phyloP scores from a whole-genome alignment of 2,888 invertebrate species.

The Pristionchus mayeri region DNA sequence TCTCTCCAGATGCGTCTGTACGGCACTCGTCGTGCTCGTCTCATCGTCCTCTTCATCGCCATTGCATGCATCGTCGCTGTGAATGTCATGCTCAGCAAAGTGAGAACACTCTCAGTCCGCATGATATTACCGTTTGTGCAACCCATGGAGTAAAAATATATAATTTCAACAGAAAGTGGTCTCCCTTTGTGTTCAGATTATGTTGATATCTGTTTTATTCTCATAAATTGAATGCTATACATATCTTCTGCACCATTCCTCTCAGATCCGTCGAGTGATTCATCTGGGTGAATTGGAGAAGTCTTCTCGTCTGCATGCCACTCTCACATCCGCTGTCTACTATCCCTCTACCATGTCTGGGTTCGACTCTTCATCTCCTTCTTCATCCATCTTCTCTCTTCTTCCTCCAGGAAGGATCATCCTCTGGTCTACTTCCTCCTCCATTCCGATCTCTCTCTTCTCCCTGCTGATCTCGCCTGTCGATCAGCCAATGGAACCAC shows the following conservation, averaged over 20 bases:
- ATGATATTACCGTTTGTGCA: background rate
- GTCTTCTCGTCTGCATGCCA: background rate
- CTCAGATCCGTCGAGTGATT: slow-evolving; percentile 36
- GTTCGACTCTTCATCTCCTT: background rate
- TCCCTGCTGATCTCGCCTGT: slow-evolving; percentile 35
- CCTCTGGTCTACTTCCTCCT: slow-evolving; percentile 28
- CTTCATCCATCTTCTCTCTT: too few relatives aligned
- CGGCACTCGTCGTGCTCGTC: slow-evolving; percentile 28
- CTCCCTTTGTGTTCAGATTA: too few relatives aligned
- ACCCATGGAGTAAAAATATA: too few relatives aligned
- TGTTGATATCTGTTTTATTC: background rate
- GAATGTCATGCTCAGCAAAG: slow-evolving; percentile 39
- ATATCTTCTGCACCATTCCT: background rate
- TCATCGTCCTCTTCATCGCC: slow-evolving; percentile 1
- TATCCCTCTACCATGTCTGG: slow-evolving; percentile 31
- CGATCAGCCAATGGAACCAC: slow-evolving; percentile 46
- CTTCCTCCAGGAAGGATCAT: slow-evolving; percentile 20
- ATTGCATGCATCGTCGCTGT: slow-evolving; percentile 6
- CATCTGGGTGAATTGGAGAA: slow-evolving; percentile 44
- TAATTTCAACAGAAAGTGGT: too few relatives aligned
- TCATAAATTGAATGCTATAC: background rate
- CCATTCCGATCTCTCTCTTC: slow-evolving; percentile 34
- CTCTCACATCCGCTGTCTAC: slow-evolving; percentile 40
- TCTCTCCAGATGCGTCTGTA: slow-evolving; percentile 29
- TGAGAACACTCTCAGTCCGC: background rate